phyloP scores from a whole-genome alignment of 2,797 vertebrate species.

The Buphagus erythrorhynchus region DNA sequence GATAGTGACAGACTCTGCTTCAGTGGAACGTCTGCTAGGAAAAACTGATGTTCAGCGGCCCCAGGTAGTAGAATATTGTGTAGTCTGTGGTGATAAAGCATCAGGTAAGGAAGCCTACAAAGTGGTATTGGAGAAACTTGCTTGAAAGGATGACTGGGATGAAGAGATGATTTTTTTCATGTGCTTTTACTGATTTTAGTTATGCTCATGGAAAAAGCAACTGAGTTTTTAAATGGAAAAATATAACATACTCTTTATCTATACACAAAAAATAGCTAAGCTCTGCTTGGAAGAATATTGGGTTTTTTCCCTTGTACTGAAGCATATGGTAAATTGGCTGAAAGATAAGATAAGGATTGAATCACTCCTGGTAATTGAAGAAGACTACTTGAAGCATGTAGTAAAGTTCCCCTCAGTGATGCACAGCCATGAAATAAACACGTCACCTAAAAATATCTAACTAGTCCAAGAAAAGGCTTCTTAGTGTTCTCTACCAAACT shows the following conservation, averaged over 20 bases:
- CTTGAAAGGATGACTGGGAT: not conserved
- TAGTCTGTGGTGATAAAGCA: conserved; percentile 98
- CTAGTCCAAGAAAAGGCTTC: not conserved
- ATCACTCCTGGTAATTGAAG: not conserved
- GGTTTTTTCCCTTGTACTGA: not conserved
- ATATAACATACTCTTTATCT: not conserved
- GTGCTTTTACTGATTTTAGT: not conserved
- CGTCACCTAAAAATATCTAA: not conserved
- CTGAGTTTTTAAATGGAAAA: not conserved
- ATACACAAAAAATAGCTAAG: not conserved
- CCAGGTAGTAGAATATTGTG: conserved; percentile 94
- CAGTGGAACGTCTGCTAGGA: conserved; percentile 92
- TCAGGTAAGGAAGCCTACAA: conserved; percentile 84
- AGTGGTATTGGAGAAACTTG: not conserved
- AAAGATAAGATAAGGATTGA: not conserved
- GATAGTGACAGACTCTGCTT: conserved; percentile 96
- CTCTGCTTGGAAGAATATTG: not conserved
- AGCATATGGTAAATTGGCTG: not conserved
- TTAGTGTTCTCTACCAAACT: not conserved
- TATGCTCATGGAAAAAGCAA: not conserved
- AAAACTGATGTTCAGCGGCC: conserved; percentile 90
- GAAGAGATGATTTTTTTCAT: not conserved
- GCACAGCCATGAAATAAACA: not conserved
- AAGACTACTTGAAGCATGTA: not conserved
- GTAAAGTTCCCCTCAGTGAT: not conserved